Evolutionary conservation across 2,113 vertebrate species (phyloP).

Genomic region (Mirza zaza): DNA sequence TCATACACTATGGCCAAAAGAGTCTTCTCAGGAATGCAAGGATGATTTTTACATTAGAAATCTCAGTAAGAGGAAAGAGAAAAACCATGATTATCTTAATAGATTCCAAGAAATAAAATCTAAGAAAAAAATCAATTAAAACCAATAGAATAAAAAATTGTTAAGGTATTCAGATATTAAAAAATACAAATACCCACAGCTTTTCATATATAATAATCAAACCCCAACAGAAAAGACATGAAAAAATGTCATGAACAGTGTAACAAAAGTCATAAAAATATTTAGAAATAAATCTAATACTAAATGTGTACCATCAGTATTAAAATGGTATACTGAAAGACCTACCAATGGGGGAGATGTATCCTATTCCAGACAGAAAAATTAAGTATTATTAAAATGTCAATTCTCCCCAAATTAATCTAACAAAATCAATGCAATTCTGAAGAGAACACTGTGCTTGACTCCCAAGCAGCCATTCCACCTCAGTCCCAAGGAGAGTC

Average conservation of each 20-base stretch:
- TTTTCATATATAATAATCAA: constrained; percentile 5
- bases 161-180: not conserved
- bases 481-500: not conserved
- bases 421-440: not conserved
- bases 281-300: not conserved
- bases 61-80: not conserved
- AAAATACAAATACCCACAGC: not conserved
- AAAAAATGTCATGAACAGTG: not conserved
- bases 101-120: constrained; percentile 1
- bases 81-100: not conserved
- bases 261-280: not conserved
- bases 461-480: not conserved
- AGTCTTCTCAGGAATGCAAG: not conserved
- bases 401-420: constrained; percentile 10
- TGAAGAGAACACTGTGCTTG: not conserved
- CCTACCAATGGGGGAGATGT: not conserved
- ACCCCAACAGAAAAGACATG: not conserved
- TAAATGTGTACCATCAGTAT: not conserved
- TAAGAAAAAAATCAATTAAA: not conserved
- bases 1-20: not conserved
- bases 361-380: not conserved
- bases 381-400: not conserved
- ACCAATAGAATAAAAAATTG: not conserved
- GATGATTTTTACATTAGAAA: constrained; percentile 4
- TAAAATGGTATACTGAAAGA: not conserved